Evolutionary conservation across 2,797 vertebrate genomes (phyloP).

Genomic region (Poeciliopsis paucimaculata): DNA sequence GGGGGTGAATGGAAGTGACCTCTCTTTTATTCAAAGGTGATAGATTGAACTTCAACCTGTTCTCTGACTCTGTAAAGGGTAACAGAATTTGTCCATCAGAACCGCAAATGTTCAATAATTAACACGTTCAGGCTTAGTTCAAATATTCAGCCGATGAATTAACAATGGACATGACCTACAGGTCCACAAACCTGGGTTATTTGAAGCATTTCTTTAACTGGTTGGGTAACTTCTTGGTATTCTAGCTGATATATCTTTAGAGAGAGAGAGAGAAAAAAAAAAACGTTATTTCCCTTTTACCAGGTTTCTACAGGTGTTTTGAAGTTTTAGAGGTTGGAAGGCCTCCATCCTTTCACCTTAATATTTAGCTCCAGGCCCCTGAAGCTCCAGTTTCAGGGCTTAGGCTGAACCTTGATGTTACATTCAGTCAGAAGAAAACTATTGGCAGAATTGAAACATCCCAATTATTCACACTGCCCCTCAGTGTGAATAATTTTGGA

Average conservation of each 20-base stretch:
- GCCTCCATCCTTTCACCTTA: neutral
- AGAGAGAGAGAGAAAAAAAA: neutral
- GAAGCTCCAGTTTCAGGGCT: neutral
- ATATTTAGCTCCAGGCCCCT: neutral
- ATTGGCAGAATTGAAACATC: neutral
- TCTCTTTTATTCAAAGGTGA: neutral
- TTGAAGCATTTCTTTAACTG: neutral
- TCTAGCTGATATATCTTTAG: neutral
- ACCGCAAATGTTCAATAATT: neutral
- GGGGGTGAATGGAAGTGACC: neutral
- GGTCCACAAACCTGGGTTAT: too few relatives aligned
- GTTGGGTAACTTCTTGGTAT: neutral
- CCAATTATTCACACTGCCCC: too few relatives aligned
- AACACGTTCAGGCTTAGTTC: neutral
- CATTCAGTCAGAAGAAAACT: neutral
- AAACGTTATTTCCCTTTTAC: neutral
- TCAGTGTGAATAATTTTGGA: neutral
- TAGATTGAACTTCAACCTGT: neutral
- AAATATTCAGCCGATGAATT: neutral
- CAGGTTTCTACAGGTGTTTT: neutral
- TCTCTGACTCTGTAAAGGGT: neutral
- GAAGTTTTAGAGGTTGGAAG: neutral
- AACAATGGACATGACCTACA: neutral
- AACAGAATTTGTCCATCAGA: neutral
- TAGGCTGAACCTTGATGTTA: neutral